phyloP scores from a whole-genome alignment of 2,113 vertebrate species.

The Scortum barcoo region DNA sequence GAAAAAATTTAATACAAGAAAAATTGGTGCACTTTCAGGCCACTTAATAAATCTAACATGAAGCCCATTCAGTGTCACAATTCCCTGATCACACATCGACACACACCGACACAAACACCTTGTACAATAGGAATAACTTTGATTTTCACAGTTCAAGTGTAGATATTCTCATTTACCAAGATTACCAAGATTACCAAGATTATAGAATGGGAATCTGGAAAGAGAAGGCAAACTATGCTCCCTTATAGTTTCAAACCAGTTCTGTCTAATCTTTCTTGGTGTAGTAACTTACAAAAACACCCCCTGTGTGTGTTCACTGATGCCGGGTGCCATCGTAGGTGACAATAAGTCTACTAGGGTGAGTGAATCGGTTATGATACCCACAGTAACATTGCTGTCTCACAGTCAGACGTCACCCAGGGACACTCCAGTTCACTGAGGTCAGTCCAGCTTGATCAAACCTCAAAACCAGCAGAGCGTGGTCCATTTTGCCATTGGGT shows the following conservation, averaged over 20 bases:
- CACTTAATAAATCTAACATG: background rate
- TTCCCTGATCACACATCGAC: background rate
- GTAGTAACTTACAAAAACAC: background rate
- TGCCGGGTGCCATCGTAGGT: conserved; percentile 8
- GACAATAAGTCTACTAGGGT: conserved; percentile 4
- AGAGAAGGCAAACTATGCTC: background rate
- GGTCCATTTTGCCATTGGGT: background rate
- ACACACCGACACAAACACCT: background rate
- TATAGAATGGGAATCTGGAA: background rate
- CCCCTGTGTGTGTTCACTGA: background rate
- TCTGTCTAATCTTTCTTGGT: background rate
- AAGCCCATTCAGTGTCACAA: background rate
- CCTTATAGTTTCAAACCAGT: background rate
- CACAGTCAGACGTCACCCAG: background rate
- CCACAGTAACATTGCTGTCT: background rate
- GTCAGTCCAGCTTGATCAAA: conserved; percentile 28
- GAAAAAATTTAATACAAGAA: background rate
- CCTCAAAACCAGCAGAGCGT: conserved; percentile 5
- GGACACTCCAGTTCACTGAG: conserved; percentile 6
- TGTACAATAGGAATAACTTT: background rate
- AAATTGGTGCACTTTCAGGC: background rate
- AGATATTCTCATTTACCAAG: background rate
- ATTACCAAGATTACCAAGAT: too few relatives aligned
- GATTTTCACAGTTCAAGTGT: background rate
- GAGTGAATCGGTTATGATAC: background rate